These are phyloP conservation scores for Trachymyrmex cornetzi DNA, from an alignment of 1,140 invertebrate genomes.

Conservation along the genomic window DNA sequence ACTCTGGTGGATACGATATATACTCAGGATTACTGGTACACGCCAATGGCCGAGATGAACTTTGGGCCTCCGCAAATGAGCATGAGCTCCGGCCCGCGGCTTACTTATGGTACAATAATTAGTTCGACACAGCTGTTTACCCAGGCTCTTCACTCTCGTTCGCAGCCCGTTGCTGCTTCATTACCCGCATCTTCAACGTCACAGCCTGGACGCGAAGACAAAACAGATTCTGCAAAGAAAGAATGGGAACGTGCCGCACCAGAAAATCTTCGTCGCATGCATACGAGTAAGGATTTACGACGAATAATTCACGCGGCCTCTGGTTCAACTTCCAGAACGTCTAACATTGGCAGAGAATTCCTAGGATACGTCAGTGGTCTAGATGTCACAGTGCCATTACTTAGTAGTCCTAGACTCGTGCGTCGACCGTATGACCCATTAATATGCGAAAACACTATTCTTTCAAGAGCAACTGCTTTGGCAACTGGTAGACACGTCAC, in stretches of 20 bases:
- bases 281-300: constrained; percentile 81
- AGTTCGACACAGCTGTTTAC: constrained; percentile 86
- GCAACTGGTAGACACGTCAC: constrained; percentile 78
- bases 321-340: constrained; percentile 64
- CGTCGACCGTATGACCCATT: constrained; percentile 84
- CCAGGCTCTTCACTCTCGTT: constrained; percentile 82
- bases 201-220: constrained; percentile 74
- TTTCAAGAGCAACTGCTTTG: constrained; percentile 83
- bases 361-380: constrained; percentile 80
- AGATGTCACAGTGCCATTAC: constrained; percentile 82
- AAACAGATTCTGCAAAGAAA: constrained; percentile 82
- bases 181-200: constrained; percentile 21
- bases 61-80: constrained; percentile 86
- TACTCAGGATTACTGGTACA: constrained; percentile 85
- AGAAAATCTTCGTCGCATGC: constrained; percentile 81
- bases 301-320: constrained; percentile 79
- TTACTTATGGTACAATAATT: constrained; percentile 86
- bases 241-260: constrained; percentile 84
- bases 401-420: constrained; percentile 83
- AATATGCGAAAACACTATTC: constrained; percentile 85
- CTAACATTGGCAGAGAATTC: constrained; percentile 72
- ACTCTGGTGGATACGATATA: constrained; percentile 85
- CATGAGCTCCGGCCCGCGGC: constrained; percentile 82
- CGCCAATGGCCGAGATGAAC: constrained; percentile 85
- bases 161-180: constrained; percentile 12